These are phyloP conservation scores for Melanotus villosus DNA, from an alignment of 2,888 invertebrate genomes.

Conservation along the genomic window DNA sequence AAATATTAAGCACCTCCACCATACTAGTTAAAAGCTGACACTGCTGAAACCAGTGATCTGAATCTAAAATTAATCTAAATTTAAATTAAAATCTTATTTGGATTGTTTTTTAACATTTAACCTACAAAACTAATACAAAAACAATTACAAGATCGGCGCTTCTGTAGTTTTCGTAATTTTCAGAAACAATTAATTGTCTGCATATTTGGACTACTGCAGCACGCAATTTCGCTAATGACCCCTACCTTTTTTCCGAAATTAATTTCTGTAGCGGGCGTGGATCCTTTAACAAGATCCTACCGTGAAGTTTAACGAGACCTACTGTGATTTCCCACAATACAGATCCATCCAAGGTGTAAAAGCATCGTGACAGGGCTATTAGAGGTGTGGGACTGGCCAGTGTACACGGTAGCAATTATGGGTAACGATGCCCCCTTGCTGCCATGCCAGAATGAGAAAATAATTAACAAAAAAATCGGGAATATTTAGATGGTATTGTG, in stretches of 20 bases:
- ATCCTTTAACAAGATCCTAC: slow-evolving; percentile 47
- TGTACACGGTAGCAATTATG: slow-evolving; percentile 40
- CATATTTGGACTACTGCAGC: too few species aligned
- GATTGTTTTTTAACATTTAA: too few species aligned
- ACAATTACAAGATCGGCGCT: too few species aligned
- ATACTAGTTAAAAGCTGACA: too few species aligned
- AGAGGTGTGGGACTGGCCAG: slow-evolving; percentile 40
- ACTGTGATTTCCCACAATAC: slow-evolving; percentile 41
- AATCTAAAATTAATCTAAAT: too few species aligned
- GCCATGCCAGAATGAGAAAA: slow-evolving; percentile 3
- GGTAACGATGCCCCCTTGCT: slow-evolving; percentile 16
- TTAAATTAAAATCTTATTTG: too few species aligned
- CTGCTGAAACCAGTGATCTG: too few species aligned
- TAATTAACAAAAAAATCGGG: slow-evolving; percentile 2
- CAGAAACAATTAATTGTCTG: too few species aligned
- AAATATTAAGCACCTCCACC: too few species aligned
- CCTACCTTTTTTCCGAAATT: slow-evolving; percentile 12
- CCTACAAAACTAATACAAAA: too few species aligned
- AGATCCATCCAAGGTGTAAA: slow-evolving; percentile 41
- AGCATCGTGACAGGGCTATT: slow-evolving; percentile 51
- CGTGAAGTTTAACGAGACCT: slow-evolving; percentile 40
- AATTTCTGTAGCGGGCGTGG: slow-evolving; percentile 39
- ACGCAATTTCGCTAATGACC: slow-evolving; percentile 25
- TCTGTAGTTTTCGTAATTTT: too few species aligned
- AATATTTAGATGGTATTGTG: slow-evolving; percentile 6